Base-by-base conservation (phyloP, 1,140 invertebrate species). In the Apis laboriosa region DNA sequence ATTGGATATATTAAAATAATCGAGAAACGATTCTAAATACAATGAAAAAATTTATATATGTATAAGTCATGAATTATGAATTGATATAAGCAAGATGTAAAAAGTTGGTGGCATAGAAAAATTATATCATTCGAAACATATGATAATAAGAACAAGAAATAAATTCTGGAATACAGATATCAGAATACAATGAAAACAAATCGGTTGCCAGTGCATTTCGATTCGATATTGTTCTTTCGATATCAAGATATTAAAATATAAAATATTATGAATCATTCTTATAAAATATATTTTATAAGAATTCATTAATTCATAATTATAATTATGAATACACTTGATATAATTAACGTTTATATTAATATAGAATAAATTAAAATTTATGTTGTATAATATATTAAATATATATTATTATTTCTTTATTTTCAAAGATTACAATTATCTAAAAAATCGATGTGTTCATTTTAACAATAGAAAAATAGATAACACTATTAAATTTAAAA, bases 161-260 rank as follows among this genome's bases (percentile, higher is more conserved):
- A 73, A 73, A 73, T 28, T 43, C 8, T 17, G 21, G 76, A 63
- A 84, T 86, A 72, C 64, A 79, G 73, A 77, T 84, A 85, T 84
- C n/a, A n/a, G n/a, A n/a, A n/a, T n/a, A n/a, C 84, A 86, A 82
- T 86, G 84, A 86, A 86, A 86, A 82, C 84, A 49, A 70, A 86
- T 75, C 34, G 83, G 60, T 68, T 55, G 71, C 28, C 34, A 43
- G 43, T 73, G 19, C 55, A 55, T 60, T 72, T 75, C 75, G 84
- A 80, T 70, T 51, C 34, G 24, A 34, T 77, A 77, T 77, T 75
- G 66, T 74, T 55, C 74, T 64, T 72, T 60, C 24, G 71, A 66
- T 72, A 68, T 70, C 21, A 21, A 51, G 7, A 12, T 21, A 67
- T 49, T 34, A 34, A 67, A 21, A 34, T 1, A 34, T 34, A 34